Base-by-base conservation (phyloP, 2,113 vertebrate genomes). In the Phainopepla nitens region DNA sequence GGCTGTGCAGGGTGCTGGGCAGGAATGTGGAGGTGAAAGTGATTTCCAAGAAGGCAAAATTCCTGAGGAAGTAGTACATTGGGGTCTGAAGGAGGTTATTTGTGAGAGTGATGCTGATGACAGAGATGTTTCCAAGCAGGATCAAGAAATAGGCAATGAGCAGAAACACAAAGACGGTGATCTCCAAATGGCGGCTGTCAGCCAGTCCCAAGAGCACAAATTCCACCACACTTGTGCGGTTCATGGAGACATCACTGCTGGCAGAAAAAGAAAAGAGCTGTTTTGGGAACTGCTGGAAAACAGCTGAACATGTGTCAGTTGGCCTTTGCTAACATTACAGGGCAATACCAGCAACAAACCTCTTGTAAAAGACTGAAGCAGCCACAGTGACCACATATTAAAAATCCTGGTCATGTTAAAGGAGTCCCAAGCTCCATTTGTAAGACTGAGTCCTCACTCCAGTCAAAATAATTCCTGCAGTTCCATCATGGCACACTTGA, bases 31-130 rank as follows among this genome's bases (percentile, higher is more conserved):
- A 68, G 20, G 95, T 86, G 61, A 95, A 94, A 33, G 11, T 35
- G 35, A 94, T 93, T 62, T 97, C 95, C 80, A 96, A 22, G 41
- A 92, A 17, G 19, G 87, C 65, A 28, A 97, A 87, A 49, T 96
- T 96, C 45, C 80, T 87, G 39, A 96, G 92, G 39, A 95, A 95
- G 61, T 75, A 97, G 68, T 97, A 97, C 94, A 96, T 94, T 0
- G 89, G 93, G 4, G 71, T 95, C 49, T 95, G 95, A 22, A 94
- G 91, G 16, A 20, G 44, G 24, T 47, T 41, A 28, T 66, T 82
- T 5, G 79, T 47, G 2, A 94, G 33, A 12, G 71, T 64, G 82
- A 96, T 41, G 31, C 33, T 60, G 88, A 92, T 66, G 65, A 97
- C 89, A 45, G 58, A 57, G 36, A 83, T 8, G 51, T 96, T 97